These are phyloP conservation scores for Anadara kagoshimensis DNA, from an alignment of 1,140 invertebrate species.

Conservation along the genomic window DNA sequence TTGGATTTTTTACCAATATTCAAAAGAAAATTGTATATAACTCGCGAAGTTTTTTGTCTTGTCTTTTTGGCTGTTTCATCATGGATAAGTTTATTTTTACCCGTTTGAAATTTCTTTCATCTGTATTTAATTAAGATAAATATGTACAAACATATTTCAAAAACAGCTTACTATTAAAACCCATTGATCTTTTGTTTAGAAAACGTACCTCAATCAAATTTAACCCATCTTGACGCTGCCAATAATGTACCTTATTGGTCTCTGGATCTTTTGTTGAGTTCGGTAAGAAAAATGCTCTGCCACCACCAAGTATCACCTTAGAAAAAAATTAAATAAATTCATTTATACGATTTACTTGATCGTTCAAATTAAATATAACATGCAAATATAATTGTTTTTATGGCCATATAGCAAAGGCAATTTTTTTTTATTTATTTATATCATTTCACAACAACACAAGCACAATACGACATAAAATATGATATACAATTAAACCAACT, in stretches of 20 bases:
- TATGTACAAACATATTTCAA: too few relatives aligned
- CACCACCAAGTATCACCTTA: constrained; percentile 90
- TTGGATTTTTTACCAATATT: too few relatives aligned
- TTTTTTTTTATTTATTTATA: constrained; percentile 57
- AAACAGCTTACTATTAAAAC: too few relatives aligned
- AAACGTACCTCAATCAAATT: constrained; percentile 80
- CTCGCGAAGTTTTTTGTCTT: too few relatives aligned
- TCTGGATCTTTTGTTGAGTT: constrained; percentile 56
- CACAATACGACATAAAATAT: constrained; percentile 90
- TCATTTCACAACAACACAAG: constrained; percentile 79
- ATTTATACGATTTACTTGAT: constrained; percentile 71
- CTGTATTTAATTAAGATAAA: too few relatives aligned
- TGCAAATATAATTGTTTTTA: background rate
- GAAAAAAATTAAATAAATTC: constrained; percentile 4
- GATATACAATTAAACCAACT: constrained; percentile 19
- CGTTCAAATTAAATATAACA: background rate
- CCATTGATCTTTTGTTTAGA: too few relatives aligned
- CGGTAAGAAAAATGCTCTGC: constrained; percentile 79
- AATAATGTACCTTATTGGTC: constrained; percentile 77
- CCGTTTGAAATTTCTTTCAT: too few relatives aligned
- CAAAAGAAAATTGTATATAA: too few relatives aligned
- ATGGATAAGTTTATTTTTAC: too few relatives aligned
- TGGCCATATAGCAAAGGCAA: background rate
- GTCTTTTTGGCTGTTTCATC: too few relatives aligned
- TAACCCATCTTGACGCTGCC: constrained; percentile 81